Evolutionary conservation across 2,888 invertebrate genomes (phyloP).

Genomic region (Melieria picta): DNA sequence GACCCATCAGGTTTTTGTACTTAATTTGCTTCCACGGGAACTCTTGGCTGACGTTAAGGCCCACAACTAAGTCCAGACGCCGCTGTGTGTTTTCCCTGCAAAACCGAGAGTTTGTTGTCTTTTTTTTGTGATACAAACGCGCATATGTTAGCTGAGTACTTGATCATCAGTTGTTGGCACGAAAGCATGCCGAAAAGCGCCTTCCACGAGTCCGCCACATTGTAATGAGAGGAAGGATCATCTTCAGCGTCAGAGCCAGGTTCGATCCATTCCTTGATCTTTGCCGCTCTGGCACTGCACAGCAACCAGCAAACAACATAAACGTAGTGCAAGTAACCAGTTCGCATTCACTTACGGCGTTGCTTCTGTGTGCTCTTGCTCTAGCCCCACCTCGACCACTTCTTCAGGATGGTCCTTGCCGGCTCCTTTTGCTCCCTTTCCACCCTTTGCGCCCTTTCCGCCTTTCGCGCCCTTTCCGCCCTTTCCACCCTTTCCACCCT

Average conservation of each 20-base stretch:
- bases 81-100: slow-evolving; percentile 52
- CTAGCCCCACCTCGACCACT: too few species aligned
- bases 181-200: slow-evolving; percentile 49
- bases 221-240: slow-evolving; percentile 46
- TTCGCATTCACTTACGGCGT: too few species aligned
- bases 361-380: too few species aligned
- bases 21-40: slow-evolving; percentile 77
- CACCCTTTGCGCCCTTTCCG: too few species aligned
- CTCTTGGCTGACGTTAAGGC: slow-evolving; percentile 76
- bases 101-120: slow-evolving; percentile 1
- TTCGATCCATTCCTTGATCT: slow-evolving; percentile 46
- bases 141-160: slow-evolving; percentile 42
- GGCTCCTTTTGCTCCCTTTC: too few species aligned
- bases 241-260: slow-evolving; percentile 53
- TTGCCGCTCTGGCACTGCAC: too few species aligned
- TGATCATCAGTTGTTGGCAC: slow-evolving; percentile 54
- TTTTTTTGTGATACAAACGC: not conserved
- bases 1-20: slow-evolving; percentile 72
- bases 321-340: too few species aligned
- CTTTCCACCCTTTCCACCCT: too few species aligned
- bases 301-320: too few species aligned
- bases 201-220: slow-evolving; percentile 55
- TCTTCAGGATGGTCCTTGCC: too few species aligned
- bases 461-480: too few species aligned
- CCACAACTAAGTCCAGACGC: slow-evolving; percentile 72